These are phyloP conservation scores for Castor canadensis DNA, from an alignment of 2,113 vertebrate species.

Conservation along the genomic window DNA sequence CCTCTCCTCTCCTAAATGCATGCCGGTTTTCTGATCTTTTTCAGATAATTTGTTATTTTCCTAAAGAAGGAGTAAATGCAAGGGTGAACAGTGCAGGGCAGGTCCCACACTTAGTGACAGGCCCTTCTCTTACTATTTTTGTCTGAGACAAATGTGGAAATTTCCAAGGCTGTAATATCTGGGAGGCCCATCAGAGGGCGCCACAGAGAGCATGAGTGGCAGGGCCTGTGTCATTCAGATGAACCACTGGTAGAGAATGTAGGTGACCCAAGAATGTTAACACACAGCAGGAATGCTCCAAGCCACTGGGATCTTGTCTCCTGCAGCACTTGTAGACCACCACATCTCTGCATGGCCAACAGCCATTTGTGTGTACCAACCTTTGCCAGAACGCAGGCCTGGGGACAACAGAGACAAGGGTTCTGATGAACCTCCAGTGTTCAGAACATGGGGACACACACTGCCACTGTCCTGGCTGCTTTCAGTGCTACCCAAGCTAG, in stretches of 20 bases:
- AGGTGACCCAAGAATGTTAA: neutral
- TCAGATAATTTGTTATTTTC: slow-evolving; percentile 4
- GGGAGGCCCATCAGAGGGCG: slow-evolving; percentile 47
- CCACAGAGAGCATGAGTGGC: neutral
- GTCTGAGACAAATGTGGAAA: neutral
- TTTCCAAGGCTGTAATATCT: slow-evolving; percentile 31
- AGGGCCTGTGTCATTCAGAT: neutral
- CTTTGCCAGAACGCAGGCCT: neutral
- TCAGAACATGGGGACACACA: neutral
- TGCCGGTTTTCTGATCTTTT: neutral
- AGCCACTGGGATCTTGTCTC: neutral
- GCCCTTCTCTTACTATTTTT: neutral
- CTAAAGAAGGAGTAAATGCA: neutral
- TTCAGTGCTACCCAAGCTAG: neutral
- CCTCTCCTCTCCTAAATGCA: neutral
- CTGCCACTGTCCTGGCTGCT: neutral
- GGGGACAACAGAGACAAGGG: neutral
- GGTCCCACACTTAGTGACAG: neutral
- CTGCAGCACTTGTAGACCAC: neutral
- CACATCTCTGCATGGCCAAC: neutral
- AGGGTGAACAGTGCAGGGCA: neutral
- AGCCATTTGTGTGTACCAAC: neutral
- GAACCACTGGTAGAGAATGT: neutral
- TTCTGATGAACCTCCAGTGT: neutral
- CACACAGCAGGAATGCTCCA: neutral